phyloP scores from a whole-genome alignment of 2,113 vertebrate species.

The Cynopterus brachyotis region DNA sequence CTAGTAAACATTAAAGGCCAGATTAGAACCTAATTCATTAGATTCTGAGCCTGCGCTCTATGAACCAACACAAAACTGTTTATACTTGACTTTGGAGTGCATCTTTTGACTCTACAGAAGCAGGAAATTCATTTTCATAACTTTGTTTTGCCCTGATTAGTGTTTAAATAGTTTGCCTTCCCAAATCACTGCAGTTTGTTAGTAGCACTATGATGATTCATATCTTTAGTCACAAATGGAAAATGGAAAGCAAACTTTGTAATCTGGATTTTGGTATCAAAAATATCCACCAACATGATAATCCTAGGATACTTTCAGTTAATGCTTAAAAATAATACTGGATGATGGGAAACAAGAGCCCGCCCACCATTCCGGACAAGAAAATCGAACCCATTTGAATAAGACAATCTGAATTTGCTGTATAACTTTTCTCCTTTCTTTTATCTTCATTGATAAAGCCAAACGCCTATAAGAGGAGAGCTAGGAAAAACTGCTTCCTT shows the following conservation, averaged over 20 bases:
- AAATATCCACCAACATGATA: background rate
- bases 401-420: background rate
- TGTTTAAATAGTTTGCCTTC: slow-evolving; percentile 41
- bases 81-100: background rate
- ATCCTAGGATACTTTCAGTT: background rate
- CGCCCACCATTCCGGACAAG: background rate
- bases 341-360: background rate
- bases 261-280: background rate
- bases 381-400: background rate
- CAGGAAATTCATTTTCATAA: slow-evolving; percentile 6
- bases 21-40: background rate
- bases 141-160: background rate
- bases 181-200: background rate
- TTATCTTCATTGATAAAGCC: background rate
- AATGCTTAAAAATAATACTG: background rate
- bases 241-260: slow-evolving; percentile 1
- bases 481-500: background rate
- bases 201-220: background rate
- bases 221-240: background rate
- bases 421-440: background rate
- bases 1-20: background rate
- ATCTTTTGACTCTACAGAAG: background rate
- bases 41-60: background rate
- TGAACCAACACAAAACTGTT: background rate
- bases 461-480: background rate